Percentiles rank a stretch among this genome's conserved stretches.
Conservation (phyloP, 2,113 vertebrate species). For the Delphinapterus leucas region DNA sequence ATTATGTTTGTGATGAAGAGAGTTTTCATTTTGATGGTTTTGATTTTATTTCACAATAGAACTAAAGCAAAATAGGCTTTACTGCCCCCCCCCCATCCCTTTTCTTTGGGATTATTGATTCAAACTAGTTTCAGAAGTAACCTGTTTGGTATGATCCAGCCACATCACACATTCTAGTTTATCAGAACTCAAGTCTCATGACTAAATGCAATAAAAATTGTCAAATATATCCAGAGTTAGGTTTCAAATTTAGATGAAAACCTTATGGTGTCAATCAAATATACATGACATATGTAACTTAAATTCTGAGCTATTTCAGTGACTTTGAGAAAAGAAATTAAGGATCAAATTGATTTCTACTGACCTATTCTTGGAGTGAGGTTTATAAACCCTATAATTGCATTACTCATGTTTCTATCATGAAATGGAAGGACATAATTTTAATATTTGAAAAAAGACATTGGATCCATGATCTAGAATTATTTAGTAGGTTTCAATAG, state of each 20-base stretch:
- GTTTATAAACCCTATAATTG: constrained; percentile 44
- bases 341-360: constrained; percentile 54
- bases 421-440: constrained; percentile 61
- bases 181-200: constrained; percentile 75
- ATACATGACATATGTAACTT: constrained; percentile 58
- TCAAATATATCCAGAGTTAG: constrained; percentile 73
- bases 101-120: constrained; percentile 79
- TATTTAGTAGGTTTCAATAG: constrained; percentile 67
- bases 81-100: background rate
- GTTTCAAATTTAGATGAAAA: constrained; percentile 79
- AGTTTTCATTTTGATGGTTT: constrained; percentile 73
- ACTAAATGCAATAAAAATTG: constrained; percentile 78
- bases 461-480: constrained; percentile 63
- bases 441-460: constrained; percentile 66
- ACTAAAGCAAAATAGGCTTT: constrained; percentile 77
- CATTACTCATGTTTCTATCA: constrained; percentile 54
- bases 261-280: constrained; percentile 75
- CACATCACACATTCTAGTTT: constrained; percentile 62
- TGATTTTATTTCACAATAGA: constrained; percentile 78
- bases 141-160: constrained; percentile 75
- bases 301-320: constrained; percentile 52
- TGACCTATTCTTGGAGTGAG: constrained; percentile 11
- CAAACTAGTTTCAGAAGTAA: constrained; percentile 77
- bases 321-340: constrained; percentile 31
- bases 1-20: constrained; percentile 76